Percentiles rank a stretch among this genome's conserved stretches.
phyloP scores from a whole-genome alignment of 2,113 vertebrate genomes.

The Malaclemys terrapin region DNA sequence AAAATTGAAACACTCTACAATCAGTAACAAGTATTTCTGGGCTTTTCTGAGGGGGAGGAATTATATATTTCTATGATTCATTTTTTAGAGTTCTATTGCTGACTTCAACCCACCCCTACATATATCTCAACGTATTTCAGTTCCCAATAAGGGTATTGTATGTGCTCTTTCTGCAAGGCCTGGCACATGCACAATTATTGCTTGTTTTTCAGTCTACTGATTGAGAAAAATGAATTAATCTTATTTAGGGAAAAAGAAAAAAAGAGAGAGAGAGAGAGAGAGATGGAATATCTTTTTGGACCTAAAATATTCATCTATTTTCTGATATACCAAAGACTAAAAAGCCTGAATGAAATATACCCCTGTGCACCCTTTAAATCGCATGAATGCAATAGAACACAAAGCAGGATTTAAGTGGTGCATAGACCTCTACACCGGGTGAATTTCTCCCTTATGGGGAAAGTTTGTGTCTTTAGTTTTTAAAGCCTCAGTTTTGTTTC shows the following conservation, averaged over 20 bases:
- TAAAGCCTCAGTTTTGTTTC: not conserved
- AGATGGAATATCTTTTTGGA: not conserved
- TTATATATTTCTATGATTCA: constrained; percentile 53
- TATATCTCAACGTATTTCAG: not conserved
- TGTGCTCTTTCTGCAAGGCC: constrained; percentile 18
- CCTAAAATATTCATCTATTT: not conserved
- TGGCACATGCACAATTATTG: constrained; percentile 17
- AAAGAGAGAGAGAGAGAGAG: not conserved
- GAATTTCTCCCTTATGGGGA: not conserved
- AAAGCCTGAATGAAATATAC: constrained; percentile 58
- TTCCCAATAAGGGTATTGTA: not conserved
- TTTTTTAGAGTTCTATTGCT: not conserved
- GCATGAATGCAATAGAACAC: constrained; percentile 22
- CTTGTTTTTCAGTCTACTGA: not conserved
- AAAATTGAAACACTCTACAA: not conserved
- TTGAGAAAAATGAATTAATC: constrained; percentile 25
- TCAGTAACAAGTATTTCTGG: not conserved
- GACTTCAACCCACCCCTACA: constrained; percentile 14
- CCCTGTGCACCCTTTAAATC: constrained; percentile 40
- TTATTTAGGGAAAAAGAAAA: not conserved
- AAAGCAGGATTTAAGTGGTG: not conserved
- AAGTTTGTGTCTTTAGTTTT: not conserved
- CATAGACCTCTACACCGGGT: constrained; percentile 22
- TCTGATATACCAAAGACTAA: constrained; percentile 53
- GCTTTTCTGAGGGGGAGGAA: not conserved